These are phyloP conservation scores for Mactra quadrangularis DNA, from an alignment of 1,140 invertebrate species.

Conservation along the genomic window DNA sequence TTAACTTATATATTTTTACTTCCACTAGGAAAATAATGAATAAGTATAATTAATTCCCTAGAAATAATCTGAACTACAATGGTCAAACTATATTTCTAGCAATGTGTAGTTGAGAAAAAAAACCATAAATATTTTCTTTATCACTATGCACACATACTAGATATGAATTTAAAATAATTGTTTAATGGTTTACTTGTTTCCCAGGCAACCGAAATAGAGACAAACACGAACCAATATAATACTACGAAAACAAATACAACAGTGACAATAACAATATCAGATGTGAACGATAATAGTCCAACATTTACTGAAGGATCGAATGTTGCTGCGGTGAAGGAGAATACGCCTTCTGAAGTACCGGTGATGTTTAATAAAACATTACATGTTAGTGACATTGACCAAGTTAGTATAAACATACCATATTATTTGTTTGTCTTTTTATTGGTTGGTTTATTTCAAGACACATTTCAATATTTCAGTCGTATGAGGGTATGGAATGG, in stretches of 20 bases:
- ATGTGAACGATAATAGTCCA: constrained; percentile 39
- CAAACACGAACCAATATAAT: not conserved
- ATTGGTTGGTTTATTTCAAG: not conserved
- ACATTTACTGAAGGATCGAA: not conserved
- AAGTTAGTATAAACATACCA: constrained; percentile 20
- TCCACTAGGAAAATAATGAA: no score
- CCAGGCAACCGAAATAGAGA: constrained; percentile 23
- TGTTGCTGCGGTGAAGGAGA: constrained; percentile 17
- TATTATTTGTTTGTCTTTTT: not conserved
- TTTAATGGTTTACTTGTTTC: no score
- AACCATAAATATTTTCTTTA: no score
- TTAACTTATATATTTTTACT: no score
- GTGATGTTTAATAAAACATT: constrained; percentile 1
- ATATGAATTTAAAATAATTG: no score
- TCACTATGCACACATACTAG: no score
- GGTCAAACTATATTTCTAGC: no score
- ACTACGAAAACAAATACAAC: constrained; percentile 17
- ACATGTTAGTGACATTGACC: constrained; percentile 21
- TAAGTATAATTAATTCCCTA: no score
- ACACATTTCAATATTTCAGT: not conserved
- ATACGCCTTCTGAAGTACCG: constrained; percentile 12
- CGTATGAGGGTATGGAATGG: no score
- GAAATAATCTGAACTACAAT: no score
- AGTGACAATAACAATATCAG: constrained; percentile 14
- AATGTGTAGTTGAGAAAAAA: no score